Evolutionary conservation across 2,113 vertebrate species (phyloP).

Genomic region (Lynx canadensis): DNA sequence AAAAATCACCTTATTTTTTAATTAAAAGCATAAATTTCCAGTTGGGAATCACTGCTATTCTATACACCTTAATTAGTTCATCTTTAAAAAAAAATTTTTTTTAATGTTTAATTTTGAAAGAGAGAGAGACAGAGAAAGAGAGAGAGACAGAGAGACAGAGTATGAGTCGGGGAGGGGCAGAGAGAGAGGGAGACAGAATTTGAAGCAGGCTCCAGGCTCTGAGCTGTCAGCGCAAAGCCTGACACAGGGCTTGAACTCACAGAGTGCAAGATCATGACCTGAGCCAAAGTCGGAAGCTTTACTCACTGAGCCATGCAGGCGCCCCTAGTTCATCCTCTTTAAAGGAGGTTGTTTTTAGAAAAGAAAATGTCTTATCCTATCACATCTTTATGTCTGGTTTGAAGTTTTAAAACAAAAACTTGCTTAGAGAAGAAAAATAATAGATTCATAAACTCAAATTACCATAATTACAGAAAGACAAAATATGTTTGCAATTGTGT

Average conservation of each 20-base stretch:
- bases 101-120: no score
- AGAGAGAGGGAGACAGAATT: no score
- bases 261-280: no score
- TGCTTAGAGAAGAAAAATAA: conserved; percentile 22
- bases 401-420: conserved; percentile 24
- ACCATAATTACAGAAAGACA: background rate
- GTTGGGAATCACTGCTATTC: background rate
- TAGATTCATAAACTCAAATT: conserved; percentile 37
- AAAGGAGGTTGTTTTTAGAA: conserved; percentile 6
- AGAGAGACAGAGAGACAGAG: no score
- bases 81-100: background rate
- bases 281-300: no score
- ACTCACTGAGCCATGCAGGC: no score
- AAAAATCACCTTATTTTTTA: conserved; percentile 35
- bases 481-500: background rate
- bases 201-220: no score
- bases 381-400: conserved; percentile 14
- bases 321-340: background rate
- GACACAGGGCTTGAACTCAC: no score
- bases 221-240: no score
- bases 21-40: conserved; percentile 3
- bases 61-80: background rate
- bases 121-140: no score
- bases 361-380: conserved; percentile 6
- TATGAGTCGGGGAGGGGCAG: no score